Percentiles rank a stretch among this genome's conserved stretches.
phyloP scores from a whole-genome alignment of 1,140 invertebrate species.

The Bombyx mori region ASM3026992v2 NC_085131.1:8661001-8661500 shows the following conservation, averaged over 20 bases:
- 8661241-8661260: slow-evolving; percentile 56
- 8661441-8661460: slow-evolving; percentile 43
- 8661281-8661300: slow-evolving; percentile 62
- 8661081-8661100: no score
- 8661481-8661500: slow-evolving; percentile 13
- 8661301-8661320: slow-evolving; percentile 63
- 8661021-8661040: no score
- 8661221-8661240: slow-evolving; percentile 53
- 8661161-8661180: slow-evolving; percentile 42
- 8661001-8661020: no score
- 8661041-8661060: no score
- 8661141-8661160: background rate
- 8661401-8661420: slow-evolving; percentile 6
- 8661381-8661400: slow-evolving; percentile 8
- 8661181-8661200: slow-evolving; percentile 63
- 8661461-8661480: slow-evolving; percentile 9
- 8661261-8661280: slow-evolving; percentile 64
- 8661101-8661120: no score
- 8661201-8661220: slow-evolving; percentile 64
- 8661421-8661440: slow-evolving; percentile 36
- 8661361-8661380: slow-evolving; percentile 15
- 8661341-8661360: slow-evolving; percentile 9
- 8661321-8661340: slow-evolving; percentile 35
- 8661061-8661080: no score
- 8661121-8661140: no score